Percentiles rank a stretch among this genome's conserved stretches.
Evolutionary conservation across 2,888 invertebrate genomes (phyloP).

Genomic region (Nycteola revayana): DNA sequence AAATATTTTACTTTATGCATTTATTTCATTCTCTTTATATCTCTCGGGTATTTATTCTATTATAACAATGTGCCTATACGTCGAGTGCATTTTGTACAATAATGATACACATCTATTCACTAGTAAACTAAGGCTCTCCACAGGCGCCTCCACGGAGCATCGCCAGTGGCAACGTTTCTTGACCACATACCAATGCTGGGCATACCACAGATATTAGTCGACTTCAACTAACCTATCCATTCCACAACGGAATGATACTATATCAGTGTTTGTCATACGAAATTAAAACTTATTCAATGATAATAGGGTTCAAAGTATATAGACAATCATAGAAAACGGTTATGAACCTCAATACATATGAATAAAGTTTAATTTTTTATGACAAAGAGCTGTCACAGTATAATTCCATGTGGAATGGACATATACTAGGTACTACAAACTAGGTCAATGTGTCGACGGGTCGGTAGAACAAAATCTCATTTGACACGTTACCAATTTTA

Average conservation of each 20-base stretch:
- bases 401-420: too few relatives aligned
- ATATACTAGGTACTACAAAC: too few relatives aligned
- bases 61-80: constrained; percentile 76
- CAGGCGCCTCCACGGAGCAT: constrained; percentile 22
- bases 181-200: constrained; percentile 32
- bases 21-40: constrained; percentile 63
- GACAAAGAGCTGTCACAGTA: too few relatives aligned
- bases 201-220: constrained; percentile 21
- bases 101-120: constrained; percentile 66
- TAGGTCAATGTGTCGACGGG: too few relatives aligned
- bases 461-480: too few relatives aligned
- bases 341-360: too few relatives aligned
- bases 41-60: constrained; percentile 70
- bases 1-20: constrained; percentile 78
- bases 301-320: too few relatives aligned
- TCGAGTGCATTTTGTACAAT: constrained; percentile 77
- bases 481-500: too few relatives aligned
- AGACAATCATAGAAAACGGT: too few relatives aligned
- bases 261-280: neutral
- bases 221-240: constrained; percentile 13
- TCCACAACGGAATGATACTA: constrained; percentile 14
- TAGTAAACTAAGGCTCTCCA: constrained; percentile 50
- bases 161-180: constrained; percentile 32
- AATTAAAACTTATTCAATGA: too few relatives aligned
- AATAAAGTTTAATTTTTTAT: too few relatives aligned